Evolutionary conservation across 2,797 vertebrate species (phyloP).

Genomic region (Halcyon smyrnensis): DNA sequence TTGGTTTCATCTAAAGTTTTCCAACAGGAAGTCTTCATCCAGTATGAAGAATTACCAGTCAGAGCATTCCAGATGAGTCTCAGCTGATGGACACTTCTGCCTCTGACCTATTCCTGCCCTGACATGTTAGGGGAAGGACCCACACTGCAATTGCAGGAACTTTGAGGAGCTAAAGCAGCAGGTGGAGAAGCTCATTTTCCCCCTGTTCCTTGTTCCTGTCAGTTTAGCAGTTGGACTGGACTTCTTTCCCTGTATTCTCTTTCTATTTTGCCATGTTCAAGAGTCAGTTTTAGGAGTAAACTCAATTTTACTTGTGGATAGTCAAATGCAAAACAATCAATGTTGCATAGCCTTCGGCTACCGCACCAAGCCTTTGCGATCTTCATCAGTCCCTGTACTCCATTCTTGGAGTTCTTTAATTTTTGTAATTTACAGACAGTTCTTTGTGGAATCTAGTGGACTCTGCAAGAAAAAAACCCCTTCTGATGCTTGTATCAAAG

Average conservation of each 20-base stretch:
- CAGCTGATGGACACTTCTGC: neutral
- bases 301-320: fast-evolving
- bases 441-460: neutral
- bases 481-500: neutral
- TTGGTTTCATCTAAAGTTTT: neutral
- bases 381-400: neutral
- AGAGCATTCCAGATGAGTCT: neutral
- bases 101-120: neutral
- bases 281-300: neutral
- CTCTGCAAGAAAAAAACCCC: neutral
- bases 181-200: neutral
- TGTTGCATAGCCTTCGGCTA: neutral
- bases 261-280: neutral
- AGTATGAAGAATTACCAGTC: neutral
- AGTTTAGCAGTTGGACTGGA: neutral
- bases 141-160: neutral
- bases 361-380: neutral
- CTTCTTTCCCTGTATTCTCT: neutral
- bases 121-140: neutral
- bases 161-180: neutral
- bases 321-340: neutral
- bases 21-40: neutral
- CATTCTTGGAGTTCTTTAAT: neutral
- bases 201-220: neutral
- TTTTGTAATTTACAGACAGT: neutral